Base-by-base conservation (phyloP, 2,888 invertebrate species). In the Noctua pronuba region DNA sequence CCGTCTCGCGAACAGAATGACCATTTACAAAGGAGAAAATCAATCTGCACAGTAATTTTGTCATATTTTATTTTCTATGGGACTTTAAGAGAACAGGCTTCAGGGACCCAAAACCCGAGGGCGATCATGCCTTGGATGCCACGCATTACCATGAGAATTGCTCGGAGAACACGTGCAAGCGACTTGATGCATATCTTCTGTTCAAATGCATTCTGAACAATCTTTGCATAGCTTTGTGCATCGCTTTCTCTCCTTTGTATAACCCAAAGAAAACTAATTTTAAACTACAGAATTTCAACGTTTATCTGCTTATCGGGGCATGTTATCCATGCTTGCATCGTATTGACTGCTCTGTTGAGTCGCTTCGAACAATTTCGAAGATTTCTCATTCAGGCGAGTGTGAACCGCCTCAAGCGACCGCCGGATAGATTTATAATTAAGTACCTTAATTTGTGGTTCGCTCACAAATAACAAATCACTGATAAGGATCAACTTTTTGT, bases 131-230 rank as follows among this genome's bases (percentile, higher is more conserved):
- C 82, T 86, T 83, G 84, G 89, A 93, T 90, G 89, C 90, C 90
- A 86, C 81, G 82, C 88, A 94, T 94, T 94, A 93, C 86, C 94
- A 94, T 94, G 92, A 91, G 92, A 94, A 94, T 93, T 90, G 91
- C 88, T 89, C 82, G 83, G 84, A 83, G 82, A 82, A 86, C 89
- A 91, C 64, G 79, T 82, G 77, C 81, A 83, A 90, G 89, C 89
- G 89, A 88, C 89, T 88, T 90, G 91, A 93, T 93, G 90, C 91
- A 92, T 94, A 94, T 92, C 94, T 92, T 74, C 70, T 78, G 68
- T 79, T 75, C 85, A 79, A 83, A 88, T 78, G 88, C 83, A 85
- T 86, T 83, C 77, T 79, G 76, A 75, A 82, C 73, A 78, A 84
- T 82, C 87, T 84, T 84, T 81, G 79, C 74, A 80, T 84, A 71